Base-by-base conservation (phyloP, 1,140 invertebrate species). In the Meloidogyne chitwoodi region DNA sequence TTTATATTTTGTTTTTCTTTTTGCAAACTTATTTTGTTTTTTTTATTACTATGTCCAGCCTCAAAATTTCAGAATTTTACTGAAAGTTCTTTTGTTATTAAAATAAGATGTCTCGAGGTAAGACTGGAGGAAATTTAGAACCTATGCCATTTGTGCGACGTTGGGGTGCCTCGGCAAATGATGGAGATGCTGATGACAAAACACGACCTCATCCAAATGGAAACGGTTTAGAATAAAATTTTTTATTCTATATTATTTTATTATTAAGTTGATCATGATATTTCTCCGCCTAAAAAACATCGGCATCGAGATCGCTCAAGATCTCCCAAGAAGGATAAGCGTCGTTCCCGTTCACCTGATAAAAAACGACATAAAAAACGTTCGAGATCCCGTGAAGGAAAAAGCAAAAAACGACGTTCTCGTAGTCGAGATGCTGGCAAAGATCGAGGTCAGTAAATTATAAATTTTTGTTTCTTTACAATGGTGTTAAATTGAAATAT, bases 121-220 rank as follows among this genome's bases (percentile, higher is more conserved):
- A 64, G 64, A 78, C 84, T 34, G 84, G 84, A n/a, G 84, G 82
- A 14, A 85, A 85, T 67, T 79, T 73, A 14, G 84, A 85, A 70
- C 84, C 84, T 6, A 84, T 85, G 84, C 81, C 84, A 41, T 85
- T 85, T 68, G 69, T 86, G 2, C 78, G 84, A 6, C 81, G 84
- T 71, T 85, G 78, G 77, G 83, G 83, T 22, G 69, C 69, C 14
- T 77, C 68, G 29, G 72, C 67, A 27, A 62, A 67, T 44, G 68
- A 63, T n/a, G 79, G 81, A 19, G 68, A 70, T 10, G 78, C 26
- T 12, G 67, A 80, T 12, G 73, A 24, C 29, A 10, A 10, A n/a
- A 41, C 34, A 56, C 19, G 16, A n/a, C 2, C 19, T 56, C 76
- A 61, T 16, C 77, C 44, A 74, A 38, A 26, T 22, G 62, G 38